Base-by-base conservation (phyloP, 2,113 vertebrate genomes). In the Mionectes macconnelli region DNA sequence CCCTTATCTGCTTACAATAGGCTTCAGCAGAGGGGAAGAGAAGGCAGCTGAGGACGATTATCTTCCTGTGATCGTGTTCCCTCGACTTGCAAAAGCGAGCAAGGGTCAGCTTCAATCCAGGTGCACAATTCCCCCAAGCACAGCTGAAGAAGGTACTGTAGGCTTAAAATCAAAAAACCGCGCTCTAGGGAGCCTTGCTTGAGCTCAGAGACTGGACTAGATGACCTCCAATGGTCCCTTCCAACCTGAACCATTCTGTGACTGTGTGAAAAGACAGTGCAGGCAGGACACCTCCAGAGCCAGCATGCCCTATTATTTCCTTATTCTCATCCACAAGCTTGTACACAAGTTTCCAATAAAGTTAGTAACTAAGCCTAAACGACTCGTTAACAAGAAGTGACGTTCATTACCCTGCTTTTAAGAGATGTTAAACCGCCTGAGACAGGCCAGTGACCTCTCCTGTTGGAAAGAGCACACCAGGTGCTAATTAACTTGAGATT, bases 401-500 rank as follows among this genome's bases (percentile, higher is more conserved):
- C 57, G 40, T n/a, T 88, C 80, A 77, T 78, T 91, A 72, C 44
- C 30, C 49, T 63, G 55, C 52, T 95, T 88, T 92, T 81, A 94
- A 78, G 80, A 63, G 79, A 78, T 37, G 59, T 44, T 87, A 89
- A 93, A 91, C 72, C 24, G 21, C 12, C n/a, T 47, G 80, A 88
- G 83, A 84, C 76, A 75, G 56, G 19, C 60, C 68, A 81, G 31
- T 6, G n/a, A 85, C 64, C 68, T 90, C 68, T 90, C 55, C 56
- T 68, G 63, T 56, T 72, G 81, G 70, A 83, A 83, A 31, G 35
- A 23, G 42, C 70, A 52, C 52, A 84, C 12, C 81, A 87, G 84
- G 80, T 95, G 93, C 74, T 89, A 93, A 94, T 87, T 94, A 91
- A 74, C 72, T 83, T 49, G 60, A 80, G 68, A 56, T 77, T 86